Conservation (phyloP, 1,140 invertebrate species). For the Bombus superbus region DNA sequence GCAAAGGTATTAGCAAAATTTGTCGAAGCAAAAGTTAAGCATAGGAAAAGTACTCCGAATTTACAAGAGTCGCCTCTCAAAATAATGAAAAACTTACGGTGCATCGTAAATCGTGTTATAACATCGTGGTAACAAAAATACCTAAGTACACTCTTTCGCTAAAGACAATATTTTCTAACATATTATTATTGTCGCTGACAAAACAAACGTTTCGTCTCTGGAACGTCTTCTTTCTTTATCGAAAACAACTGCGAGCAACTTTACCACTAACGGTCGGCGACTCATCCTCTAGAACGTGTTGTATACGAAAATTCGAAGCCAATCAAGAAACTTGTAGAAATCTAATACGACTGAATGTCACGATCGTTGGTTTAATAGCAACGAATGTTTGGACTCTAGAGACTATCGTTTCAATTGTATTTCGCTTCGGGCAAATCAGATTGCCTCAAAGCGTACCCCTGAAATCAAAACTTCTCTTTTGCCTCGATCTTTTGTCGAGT, state of each 20-base stretch:
- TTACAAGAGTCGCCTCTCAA: background rate
- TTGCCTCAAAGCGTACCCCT: background rate
- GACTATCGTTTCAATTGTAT: background rate
- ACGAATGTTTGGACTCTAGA: constrained; percentile 40
- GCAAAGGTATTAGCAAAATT: too few species aligned
- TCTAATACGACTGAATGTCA: constrained; percentile 38
- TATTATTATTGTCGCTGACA: background rate
- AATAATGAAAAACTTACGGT: background rate
- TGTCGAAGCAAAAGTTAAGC: background rate
- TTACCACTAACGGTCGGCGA: background rate
- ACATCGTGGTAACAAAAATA: background rate
- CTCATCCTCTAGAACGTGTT: background rate
- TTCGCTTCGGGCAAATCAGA: background rate
- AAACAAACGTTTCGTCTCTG: background rate
- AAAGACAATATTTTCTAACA: background rate
- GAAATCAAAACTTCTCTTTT: background rate
- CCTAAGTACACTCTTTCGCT: background rate
- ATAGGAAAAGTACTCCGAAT: background rate
- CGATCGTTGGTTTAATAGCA: constrained; percentile 62
- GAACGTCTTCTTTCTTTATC: background rate
- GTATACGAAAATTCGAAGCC: background rate
- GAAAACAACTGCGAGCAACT: background rate
- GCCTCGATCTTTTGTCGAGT: background rate
- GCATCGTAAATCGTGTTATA: background rate
- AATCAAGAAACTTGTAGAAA: constrained; percentile 31